Conservation (phyloP, 2,113 vertebrate species). For the Laticauda laticaudata region DNA sequence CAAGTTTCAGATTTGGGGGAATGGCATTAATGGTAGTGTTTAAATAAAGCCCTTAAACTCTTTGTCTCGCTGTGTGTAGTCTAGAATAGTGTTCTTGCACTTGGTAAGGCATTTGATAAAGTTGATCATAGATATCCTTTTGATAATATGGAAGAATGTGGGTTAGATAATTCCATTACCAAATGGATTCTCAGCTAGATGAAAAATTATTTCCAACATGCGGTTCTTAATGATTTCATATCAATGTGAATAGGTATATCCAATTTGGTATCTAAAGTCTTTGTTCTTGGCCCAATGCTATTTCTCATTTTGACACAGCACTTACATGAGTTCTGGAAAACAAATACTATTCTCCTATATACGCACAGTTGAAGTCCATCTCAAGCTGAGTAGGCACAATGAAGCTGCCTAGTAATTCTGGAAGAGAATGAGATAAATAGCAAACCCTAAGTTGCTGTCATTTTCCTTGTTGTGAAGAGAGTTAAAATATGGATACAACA, state of each 20-base stretch:
- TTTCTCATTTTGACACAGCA: neutral
- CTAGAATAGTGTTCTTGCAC: neutral
- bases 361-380: neutral
- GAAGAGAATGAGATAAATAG: neutral
- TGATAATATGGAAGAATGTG: neutral
- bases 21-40: neutral
- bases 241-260: neutral
- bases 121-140: neutral
- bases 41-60: neutral
- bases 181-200: neutral
- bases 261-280: neutral
- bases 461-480: neutral
- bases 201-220: neutral
- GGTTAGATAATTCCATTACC: neutral
- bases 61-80: neutral
- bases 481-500: neutral
- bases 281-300: neutral
- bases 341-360: neutral
- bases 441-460: neutral
- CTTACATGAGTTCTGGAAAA: neutral
- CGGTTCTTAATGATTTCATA: neutral
- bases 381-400: neutral
- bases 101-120: neutral
- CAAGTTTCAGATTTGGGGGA: neutral
- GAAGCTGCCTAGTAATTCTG: neutral